Conservation (phyloP, 2,797 vertebrate genomes). For the Tragopan temminckii region DNA sequence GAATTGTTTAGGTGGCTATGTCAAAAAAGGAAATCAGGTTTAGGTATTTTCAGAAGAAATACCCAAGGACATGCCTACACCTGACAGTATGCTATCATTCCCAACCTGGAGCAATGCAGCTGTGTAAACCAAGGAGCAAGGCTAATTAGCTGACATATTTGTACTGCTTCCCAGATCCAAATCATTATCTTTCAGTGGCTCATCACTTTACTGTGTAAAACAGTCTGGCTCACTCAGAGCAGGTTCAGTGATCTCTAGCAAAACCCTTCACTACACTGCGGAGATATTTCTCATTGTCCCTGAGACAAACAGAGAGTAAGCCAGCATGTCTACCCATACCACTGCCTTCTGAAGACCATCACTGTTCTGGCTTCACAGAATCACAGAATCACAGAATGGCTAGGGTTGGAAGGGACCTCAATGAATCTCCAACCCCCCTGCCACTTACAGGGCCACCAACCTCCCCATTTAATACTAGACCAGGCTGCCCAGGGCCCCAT, state of each 20-base stretch:
- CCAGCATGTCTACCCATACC: accelerated
- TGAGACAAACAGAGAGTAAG: neutral
- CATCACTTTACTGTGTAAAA: neutral
- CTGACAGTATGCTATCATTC: accelerated
- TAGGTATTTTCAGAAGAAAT: neutral
- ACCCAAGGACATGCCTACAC: neutral
- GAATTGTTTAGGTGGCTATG: neutral
- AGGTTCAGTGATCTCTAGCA: neutral
- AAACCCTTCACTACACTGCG: neutral
- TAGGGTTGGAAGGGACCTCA: no score
- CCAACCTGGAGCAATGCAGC: neutral
- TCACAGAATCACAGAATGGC: no score
- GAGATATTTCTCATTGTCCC: accelerated
- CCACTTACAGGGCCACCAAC: no score
- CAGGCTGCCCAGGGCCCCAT: no score
- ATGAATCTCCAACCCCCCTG: no score
- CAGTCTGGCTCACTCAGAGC: neutral
- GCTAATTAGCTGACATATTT: constrained; percentile 29
- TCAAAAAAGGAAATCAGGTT: neutral
- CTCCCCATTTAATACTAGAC: no score
- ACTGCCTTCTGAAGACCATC: neutral
- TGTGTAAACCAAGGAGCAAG: neutral
- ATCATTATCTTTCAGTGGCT: neutral
- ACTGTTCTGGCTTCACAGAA: accelerated
- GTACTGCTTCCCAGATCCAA: neutral